Conservation (phyloP, 2,888 invertebrate genomes). For the Noctua fimbriata region DNA sequence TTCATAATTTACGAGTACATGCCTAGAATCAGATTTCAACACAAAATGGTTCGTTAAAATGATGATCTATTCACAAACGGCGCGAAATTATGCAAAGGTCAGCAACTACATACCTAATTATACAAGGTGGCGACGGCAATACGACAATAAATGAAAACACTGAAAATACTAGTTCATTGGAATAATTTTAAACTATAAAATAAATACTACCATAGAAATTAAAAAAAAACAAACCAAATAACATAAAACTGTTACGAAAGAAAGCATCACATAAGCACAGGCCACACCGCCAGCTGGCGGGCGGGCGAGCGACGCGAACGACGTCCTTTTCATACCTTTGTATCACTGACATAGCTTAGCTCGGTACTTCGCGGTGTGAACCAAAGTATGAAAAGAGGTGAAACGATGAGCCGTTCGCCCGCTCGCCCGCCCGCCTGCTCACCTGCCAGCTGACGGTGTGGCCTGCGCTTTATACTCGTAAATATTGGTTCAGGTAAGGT, state of each 20-base stretch:
- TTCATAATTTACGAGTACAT: not conserved
- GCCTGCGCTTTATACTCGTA: too few species aligned
- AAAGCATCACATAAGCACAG: not conserved
- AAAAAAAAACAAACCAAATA: too few species aligned
- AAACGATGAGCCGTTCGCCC: too few species aligned
- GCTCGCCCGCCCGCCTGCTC: too few species aligned
- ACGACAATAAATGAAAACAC: not conserved
- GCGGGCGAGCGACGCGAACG: too few species aligned
- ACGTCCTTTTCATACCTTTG: not conserved
- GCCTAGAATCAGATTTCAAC: not conserved
- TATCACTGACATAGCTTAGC: too few species aligned
- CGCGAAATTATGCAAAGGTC: not conserved
- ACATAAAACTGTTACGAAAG: too few species aligned
- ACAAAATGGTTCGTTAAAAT: not conserved
- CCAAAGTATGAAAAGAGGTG: too few species aligned
- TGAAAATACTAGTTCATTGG: not conserved
- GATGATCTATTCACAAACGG: not conserved
- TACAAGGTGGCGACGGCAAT: not conserved
- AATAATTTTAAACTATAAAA: not conserved
- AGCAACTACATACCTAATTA: not conserved
- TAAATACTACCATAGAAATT: too few species aligned
- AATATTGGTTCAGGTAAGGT: not conserved
- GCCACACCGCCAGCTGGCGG: too few species aligned
- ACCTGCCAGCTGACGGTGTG: too few species aligned
- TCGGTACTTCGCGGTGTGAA: too few species aligned